Base-by-base conservation (phyloP, 2,113 vertebrate species). In the Setophaga kirtlandii region DNA sequence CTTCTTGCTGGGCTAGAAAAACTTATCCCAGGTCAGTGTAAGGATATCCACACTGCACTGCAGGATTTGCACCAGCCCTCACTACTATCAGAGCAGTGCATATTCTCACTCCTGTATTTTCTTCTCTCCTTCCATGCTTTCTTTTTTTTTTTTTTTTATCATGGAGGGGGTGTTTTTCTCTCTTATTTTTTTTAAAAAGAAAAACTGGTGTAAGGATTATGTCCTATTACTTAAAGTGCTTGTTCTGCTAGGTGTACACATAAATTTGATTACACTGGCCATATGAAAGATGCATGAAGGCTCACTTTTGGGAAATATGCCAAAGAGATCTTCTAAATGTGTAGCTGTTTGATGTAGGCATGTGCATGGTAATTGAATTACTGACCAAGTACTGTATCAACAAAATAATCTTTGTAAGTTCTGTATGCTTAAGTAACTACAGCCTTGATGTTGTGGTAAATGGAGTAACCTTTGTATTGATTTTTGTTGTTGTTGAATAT, bases 311-410 rank as follows among this genome's bases (percentile, higher is more conserved):
- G 93, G 93, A 96, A 90, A 69, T 14, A 39, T 93, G 81, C 94
- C 91, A 96, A 79, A 90, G 59, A 78, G 28, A 75, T 37, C 90
- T 86, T 55, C 53, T 93, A 80, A 96, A 81, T 94, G 63, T 39
- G 47, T 33, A 81, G 60, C 76, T 92, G 84, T 88, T 94, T 93
- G 73, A 90, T 75, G 76, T 83, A 59, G 91, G 37, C 81, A 96
- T 94, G 73, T 96, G 82, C n/a, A 80, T 81, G 70, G 77, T 87
- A 98, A 97, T 96, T 97, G 67, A 91, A 95, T 97, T 97, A 73
- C 78, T 94, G 69, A 78, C 90, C 93, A 93, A 98, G 93, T 93
- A 58, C 88, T 90, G 68, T 96, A 95, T 97, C 96, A 96, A 80
- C 94, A 85, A 84, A 94, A 80, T 81, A 75, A 96, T 94, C 90